Base-by-base conservation (phyloP, 1,140 invertebrate species). In the Trichonephila inaurata region DNA sequence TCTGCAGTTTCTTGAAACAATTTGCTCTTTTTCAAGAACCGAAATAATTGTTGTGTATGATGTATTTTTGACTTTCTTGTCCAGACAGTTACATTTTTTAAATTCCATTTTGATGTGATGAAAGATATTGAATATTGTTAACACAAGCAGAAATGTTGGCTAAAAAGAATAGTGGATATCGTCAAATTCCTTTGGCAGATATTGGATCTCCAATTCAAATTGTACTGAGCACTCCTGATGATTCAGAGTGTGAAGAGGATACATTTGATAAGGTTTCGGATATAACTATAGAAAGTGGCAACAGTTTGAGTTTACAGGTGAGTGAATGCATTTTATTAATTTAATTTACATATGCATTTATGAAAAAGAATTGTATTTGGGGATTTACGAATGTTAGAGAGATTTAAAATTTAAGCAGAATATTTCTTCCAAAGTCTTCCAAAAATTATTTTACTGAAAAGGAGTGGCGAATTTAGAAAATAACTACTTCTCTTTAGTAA, bases 101-200 rank as follows among this genome's bases (percentile, higher is more conserved):
- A 12, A n/a, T 69, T 69, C 24, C n/a, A 7, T 24, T 69, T 28
- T 69, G n/a, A 28, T 12, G 18, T 40, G 18, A 77, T 77, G 72
- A 40, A 77, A 77, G 33, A 18, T 33, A 77, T 14, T 1, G 72
- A 40, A 66, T 72, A 21, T 28, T 28, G 28, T 16, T 33, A 12
- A 51, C 64, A n/a, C 51, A 72, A 28, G 44, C n/a, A 72, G 33
- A 89, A 12, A 64, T 89, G 62, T 51, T 89, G 64, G 21, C 87
- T 21, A 89, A 89, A 69, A 89, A 66, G 33, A 10, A 6, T 2
- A 62, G 64, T 44, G 87, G 87, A 33, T 89, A 89, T 24, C 64
- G 40, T 12, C 40, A 89, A 28, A 21, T 89, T n/a, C 87, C 87
- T 19, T 16, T 72, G 33, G 3, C 24, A 19, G 87, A 89, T 1